Base-by-base conservation (phyloP, 2,797 vertebrate genomes). In the Poeciliopsis paucimaculata region DNA sequence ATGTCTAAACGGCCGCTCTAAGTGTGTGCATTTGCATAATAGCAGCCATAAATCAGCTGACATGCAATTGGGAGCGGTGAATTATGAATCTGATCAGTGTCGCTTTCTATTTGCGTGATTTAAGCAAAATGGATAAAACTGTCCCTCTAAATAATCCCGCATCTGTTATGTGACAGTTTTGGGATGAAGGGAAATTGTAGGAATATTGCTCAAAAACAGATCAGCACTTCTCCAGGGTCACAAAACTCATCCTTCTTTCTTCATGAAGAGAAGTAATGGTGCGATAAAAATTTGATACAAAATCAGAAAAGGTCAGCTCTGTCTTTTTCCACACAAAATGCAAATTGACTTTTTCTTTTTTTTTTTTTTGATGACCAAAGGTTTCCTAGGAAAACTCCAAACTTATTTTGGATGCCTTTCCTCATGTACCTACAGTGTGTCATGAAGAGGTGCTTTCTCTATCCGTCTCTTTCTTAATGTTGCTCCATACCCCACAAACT, bases 21-120 rank as follows among this genome's bases (percentile, higher is more conserved):
- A 91, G 90, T 82, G 84, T 82, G 86, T 12, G 68, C 49, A 87
- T 92, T 92, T 89, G 91, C 91, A 93, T 90, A 92, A 90, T 79
- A 81, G 82, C 64, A 0, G 53, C 76, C 81, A 80, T 78, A 88
- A 87, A 84, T 92, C 89, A 89, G 88, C 83, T 86, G 85, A 86
- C 78, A 9, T 77, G 78, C 82, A 83, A 74, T 83, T 79, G 85
- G 78, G 77, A 84, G 36, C 76, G 75, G 77, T 84, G 80, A 90
- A 82, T 89, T 86, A 90, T 88, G 87, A 90, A 86, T 89, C 76
- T 86, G 85, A 90, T 92, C 76, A 87, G 76, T 88, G 90, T 85
- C 87, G 83, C 87, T 87, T 90, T 68, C 77, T 79, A 82, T 90
- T 92, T 87, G 57, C 85, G 64, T 87, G 84, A 90, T 92, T 88